Percentiles rank a stretch among this genome's conserved stretches.
Evolutionary conservation across 2,113 vertebrate species (phyloP).

Genomic region (Phalacrocorax carbo): DNA sequence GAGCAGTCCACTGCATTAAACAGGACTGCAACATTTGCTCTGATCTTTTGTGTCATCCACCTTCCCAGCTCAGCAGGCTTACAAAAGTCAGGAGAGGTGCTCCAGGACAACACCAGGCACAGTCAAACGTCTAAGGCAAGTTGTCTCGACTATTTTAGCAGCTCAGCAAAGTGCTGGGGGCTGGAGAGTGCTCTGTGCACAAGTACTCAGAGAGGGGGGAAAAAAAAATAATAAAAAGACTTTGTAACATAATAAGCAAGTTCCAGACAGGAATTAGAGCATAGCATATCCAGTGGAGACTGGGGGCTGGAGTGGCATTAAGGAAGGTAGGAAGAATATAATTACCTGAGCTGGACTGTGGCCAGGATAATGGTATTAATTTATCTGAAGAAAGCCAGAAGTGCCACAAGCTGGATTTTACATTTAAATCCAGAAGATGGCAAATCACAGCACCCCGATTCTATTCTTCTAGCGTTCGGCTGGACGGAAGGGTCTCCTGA

Average conservation of each 20-base stretch:
- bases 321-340: constrained; percentile 60
- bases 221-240: not conserved
- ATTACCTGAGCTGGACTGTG: constrained; percentile 20
- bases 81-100: not conserved
- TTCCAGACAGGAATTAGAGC: constrained; percentile 53
- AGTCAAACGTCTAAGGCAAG: not conserved
- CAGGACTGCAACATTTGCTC: not conserved
- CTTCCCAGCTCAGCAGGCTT: not conserved
- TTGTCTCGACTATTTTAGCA: not conserved
- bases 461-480: not conserved
- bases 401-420: constrained; percentile 12
- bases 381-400: not conserved
- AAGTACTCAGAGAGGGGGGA: not conserved
- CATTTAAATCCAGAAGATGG: not conserved
- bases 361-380: not conserved
- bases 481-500: not conserved
- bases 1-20: not conserved
- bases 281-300: not conserved
- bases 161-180: not conserved
- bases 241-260: constrained; percentile 21
- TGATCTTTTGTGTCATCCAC: fast-evolving
- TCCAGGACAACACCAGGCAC: not conserved
- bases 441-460: not conserved
- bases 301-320: constrained; percentile 32
- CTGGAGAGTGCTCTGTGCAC: not conserved